These are phyloP conservation scores for Acinonyx jubatus DNA, from an alignment of 2,113 vertebrate genomes.

Conservation along the genomic window DNA sequence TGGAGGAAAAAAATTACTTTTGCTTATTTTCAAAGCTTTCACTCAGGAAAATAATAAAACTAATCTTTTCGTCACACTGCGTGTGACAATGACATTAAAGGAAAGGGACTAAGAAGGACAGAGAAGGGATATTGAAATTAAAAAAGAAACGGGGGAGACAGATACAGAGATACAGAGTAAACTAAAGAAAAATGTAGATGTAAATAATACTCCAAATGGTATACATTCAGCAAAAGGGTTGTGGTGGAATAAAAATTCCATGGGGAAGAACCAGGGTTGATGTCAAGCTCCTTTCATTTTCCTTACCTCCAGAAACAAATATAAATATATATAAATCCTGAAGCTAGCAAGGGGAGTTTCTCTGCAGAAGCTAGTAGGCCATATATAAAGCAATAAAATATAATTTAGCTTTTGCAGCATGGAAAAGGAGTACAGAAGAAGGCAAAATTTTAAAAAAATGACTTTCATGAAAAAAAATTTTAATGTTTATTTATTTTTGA, in stretches of 20 bases:
- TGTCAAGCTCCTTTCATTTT: not conserved
- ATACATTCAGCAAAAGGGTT: not conserved
- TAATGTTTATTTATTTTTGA: too few species aligned
- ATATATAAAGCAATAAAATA: not conserved
- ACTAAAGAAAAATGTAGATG: not conserved
- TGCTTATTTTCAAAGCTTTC: not conserved
- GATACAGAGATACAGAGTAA: not conserved
- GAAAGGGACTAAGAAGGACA: not conserved
- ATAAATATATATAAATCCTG: not conserved
- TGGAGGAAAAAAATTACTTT: not conserved
- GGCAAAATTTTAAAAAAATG: not conserved
- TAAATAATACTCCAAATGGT: not conserved
- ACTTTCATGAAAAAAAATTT: too few species aligned
- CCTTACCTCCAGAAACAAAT: not conserved
- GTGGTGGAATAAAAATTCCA: not conserved
- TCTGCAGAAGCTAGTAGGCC: not conserved
- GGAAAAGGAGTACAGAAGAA: not conserved
- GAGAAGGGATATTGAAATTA: not conserved
- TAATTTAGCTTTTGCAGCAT: not conserved
- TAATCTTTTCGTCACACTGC: not conserved
- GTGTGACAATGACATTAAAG: not conserved
- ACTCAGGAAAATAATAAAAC: constrained; percentile 6
- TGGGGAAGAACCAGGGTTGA: not conserved
- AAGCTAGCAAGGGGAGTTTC: not conserved
- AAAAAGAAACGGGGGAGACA: not conserved